Evolutionary conservation across 2,888 invertebrate species (phyloP), one percentile per base, ranked within the genome.

Genomic region (Leucoma salicis): DNA sequence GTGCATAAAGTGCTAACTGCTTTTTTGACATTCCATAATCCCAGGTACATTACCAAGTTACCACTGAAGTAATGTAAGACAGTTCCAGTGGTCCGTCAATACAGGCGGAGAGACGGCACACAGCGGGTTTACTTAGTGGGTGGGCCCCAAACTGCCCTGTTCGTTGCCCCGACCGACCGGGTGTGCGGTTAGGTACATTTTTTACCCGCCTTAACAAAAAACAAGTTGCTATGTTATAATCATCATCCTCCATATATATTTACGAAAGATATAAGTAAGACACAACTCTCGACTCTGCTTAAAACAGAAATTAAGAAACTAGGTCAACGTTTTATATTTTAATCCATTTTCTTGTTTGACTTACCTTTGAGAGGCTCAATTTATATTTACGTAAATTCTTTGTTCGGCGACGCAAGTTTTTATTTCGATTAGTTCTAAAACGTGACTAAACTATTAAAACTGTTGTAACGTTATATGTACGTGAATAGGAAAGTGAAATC

Each of bases 1-100:
- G 60, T 53, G 64, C 62, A 64, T 63, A 59, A 64, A 64, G 65
- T 61, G 67, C 70, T 67, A 70, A 74, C 71, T 63, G 57, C 57
- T 63, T 63, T 55, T 63, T 72, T 61, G 58, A 49, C 31, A 31
- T 31, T 8, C 31, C 16, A 31, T 15, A 14, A 15, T 31, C 8
- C 10, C 2, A 15, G 31, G 14, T 14, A 27, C 14, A 31, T n/a
- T 31, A 40, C 28, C 21, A 7, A 15, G 16, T 21, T 36, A n/a
- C n/a, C n/a, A n/a, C n/a, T n/a, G n/a, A n/a, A n/a, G n/a, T n/a
- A n/a, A n/a, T n/a, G n/a, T n/a, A n/a, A n/a, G n/a, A n/a, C n/a
- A n/a, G n/a, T n/a, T n/a, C n/a, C n/a, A n/a, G n/a, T n/a, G n/a
- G n/a, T n/a, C n/a, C n/a, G n/a, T n/a, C n/a, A n/a, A n/a, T n/a